Percentiles rank a stretch among this genome's conserved stretches.
phyloP scores from a whole-genome alignment of 92 coral and sea anemone species.

The Porites lobata region DNA sequence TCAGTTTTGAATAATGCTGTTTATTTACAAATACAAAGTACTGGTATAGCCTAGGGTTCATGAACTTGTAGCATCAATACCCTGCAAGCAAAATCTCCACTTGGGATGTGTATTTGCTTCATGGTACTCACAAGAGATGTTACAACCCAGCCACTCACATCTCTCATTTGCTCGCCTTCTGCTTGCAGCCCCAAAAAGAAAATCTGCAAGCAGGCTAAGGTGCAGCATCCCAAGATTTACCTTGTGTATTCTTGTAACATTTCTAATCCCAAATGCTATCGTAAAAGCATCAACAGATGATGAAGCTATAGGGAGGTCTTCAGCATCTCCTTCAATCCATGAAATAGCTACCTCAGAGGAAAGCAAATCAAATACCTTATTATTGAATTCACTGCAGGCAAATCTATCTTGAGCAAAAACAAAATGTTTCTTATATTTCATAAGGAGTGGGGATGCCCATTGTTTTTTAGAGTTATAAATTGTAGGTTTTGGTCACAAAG shows the following conservation, averaged over 20 bases:
- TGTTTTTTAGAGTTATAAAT: no score
- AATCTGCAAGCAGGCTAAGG: not conserved
- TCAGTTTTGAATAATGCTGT: not conserved
- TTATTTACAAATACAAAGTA: not conserved
- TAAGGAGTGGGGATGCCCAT: no score
- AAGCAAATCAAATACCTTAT: not conserved
- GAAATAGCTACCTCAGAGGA: constrained; percentile 62
- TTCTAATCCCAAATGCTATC: constrained; percentile 97
- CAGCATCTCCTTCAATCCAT: constrained; percentile 97
- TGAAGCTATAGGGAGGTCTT: constrained; percentile 86
- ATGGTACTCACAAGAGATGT: no score
- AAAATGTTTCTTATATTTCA: no score
- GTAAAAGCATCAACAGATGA: constrained; percentile 93
- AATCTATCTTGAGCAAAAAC: no score
- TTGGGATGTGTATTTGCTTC: no score
- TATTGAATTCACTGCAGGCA: no score
- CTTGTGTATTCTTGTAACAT: constrained; percentile 94
- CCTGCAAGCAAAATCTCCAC: no score
- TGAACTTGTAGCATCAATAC: no score
- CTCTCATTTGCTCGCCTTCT: no score
- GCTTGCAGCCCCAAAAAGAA: not conserved
- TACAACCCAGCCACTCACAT: no score
- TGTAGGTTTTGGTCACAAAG: no score
- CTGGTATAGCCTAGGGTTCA: not conserved
- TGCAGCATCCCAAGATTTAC: constrained; percentile 15